Percentiles rank a stretch among this genome's conserved stretches.
phyloP scores from a whole-genome alignment of 2,888 invertebrate genomes.

The Nyleta sp. region DNA sequence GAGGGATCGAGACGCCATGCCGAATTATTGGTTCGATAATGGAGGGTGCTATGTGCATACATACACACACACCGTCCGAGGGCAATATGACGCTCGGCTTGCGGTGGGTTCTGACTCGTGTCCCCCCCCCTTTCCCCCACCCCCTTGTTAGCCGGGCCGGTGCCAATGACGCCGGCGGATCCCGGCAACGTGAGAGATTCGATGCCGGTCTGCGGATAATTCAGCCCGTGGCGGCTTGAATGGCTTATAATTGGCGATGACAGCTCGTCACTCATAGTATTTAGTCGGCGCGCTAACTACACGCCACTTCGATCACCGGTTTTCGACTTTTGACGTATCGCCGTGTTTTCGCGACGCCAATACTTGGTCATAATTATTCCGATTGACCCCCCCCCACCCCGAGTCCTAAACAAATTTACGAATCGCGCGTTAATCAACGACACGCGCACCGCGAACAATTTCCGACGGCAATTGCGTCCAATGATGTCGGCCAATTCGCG shows the following conservation, averaged over 20 bases:
- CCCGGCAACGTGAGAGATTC: conserved; percentile 40
- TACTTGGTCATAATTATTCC: conserved; percentile 52
- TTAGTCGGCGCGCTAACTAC: conserved; percentile 57
- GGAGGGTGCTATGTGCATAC: conserved; percentile 47
- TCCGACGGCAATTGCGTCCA: background rate
- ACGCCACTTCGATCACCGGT: conserved; percentile 51
- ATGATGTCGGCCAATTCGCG: too few species aligned
- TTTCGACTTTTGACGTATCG: conserved; percentile 53
- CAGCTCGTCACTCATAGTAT: conserved; percentile 73
- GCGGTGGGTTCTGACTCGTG: conserved; percentile 71
- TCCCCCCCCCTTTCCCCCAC: conserved; percentile 4
- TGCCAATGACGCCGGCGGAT: conserved; percentile 47
- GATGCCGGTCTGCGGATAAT: conserved; percentile 74
- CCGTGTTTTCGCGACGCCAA: conserved; percentile 46
- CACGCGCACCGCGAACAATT: conserved; percentile 2
- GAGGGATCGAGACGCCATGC: conserved; percentile 59
- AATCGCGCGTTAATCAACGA: conserved; percentile 28
- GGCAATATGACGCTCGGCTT: conserved; percentile 33
- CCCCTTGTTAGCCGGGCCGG: conserved; percentile 69
- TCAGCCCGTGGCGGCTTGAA: conserved; percentile 76
- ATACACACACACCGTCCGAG: conserved; percentile 36
- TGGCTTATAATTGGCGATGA: conserved; percentile 81
- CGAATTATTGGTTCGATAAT: conserved; percentile 67
- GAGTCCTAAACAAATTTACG: conserved; percentile 17
- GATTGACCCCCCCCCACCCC: conserved; percentile 13